Evolutionary conservation across 2,888 invertebrate genomes (phyloP).

Genomic region (Drosophila atripex): DNA sequence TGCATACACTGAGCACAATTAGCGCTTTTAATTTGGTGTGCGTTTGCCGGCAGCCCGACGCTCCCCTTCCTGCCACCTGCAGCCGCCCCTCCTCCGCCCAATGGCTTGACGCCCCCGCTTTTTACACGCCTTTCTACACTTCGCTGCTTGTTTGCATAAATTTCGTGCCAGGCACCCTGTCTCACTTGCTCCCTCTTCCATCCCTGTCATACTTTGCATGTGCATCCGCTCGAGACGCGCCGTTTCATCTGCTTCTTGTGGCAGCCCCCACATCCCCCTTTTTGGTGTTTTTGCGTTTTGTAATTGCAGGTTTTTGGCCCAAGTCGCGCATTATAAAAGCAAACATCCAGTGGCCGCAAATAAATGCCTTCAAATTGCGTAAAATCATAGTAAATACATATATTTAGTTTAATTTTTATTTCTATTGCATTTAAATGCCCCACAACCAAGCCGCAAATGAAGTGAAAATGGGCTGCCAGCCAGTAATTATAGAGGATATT

Average conservation of each 20-base stretch:
- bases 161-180: conserved; percentile 71
- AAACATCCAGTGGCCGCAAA: conserved; percentile 35
- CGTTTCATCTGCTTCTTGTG: conserved; percentile 13
- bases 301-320: conserved; percentile 75
- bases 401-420: conserved; percentile 50
- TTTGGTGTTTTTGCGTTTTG: conserved; percentile 58
- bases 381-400: conserved; percentile 60
- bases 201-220: conserved; percentile 59
- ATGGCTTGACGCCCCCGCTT: conserved; percentile 34
- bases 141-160: conserved; percentile 81
- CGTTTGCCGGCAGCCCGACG: conserved; percentile 35
- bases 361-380: conserved; percentile 61
- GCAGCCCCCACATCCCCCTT: not conserved
- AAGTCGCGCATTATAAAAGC: conserved; percentile 57
- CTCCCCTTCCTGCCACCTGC: conserved; percentile 2
- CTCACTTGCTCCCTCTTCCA: conserved; percentile 2
- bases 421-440: conserved; percentile 58
- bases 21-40: conserved; percentile 64
- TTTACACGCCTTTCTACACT: conserved; percentile 78
- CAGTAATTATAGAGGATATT: conserved; percentile 56
- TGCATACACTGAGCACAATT: conserved; percentile 69
- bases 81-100: conserved; percentile 7
- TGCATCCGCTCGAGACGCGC: conserved; percentile 72
- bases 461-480: conserved; percentile 63
- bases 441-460: conserved; percentile 49